Percentiles rank a stretch among this genome's conserved stretches.
These are phyloP conservation scores for Anolis sagrei DNA, from an alignment of 2,113 vertebrate species.

Conservation along the genomic window DNA sequence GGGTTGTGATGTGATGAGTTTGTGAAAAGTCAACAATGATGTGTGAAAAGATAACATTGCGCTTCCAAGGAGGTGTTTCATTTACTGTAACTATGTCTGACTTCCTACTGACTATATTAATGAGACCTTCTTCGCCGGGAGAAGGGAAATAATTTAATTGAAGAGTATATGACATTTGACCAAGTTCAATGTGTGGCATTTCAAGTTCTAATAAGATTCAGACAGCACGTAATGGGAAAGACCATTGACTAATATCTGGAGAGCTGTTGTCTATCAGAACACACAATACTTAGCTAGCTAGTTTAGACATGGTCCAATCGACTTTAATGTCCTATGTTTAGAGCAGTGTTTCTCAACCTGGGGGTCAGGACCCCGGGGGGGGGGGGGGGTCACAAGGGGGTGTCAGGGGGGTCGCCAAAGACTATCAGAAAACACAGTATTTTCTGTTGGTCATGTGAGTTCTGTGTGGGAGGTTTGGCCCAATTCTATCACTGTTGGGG, in stretches of 20 bases:
- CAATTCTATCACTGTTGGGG: no score
- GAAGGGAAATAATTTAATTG: neutral
- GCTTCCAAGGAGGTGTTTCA: neutral
- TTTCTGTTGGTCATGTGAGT: no score
- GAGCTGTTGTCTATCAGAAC: neutral
- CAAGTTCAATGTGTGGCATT: slow-evolving; percentile 1
- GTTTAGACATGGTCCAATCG: neutral
- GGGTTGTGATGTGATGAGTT: neutral
- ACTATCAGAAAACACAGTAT: no score
- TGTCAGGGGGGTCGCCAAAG: no score
- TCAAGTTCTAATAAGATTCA: neutral
- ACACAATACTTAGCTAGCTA: neutral
- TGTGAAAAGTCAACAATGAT: neutral
- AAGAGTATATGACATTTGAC: neutral
- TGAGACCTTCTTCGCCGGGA: neutral
- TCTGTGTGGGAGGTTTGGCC: no score
- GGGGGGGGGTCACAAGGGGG: no score
- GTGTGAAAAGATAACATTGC: neutral
- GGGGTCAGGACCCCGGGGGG: no score
- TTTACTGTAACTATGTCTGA: no score
- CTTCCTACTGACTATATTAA: neutral
- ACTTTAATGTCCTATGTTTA: neutral
- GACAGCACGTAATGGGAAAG: neutral
- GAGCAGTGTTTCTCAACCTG: no score
- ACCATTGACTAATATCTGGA: neutral